Percentiles rank a stretch among this genome's conserved stretches.
These are phyloP conservation scores for Rhamnusium bicolor DNA, from an alignment of 2,888 invertebrate genomes.

Conservation along the genomic window DNA sequence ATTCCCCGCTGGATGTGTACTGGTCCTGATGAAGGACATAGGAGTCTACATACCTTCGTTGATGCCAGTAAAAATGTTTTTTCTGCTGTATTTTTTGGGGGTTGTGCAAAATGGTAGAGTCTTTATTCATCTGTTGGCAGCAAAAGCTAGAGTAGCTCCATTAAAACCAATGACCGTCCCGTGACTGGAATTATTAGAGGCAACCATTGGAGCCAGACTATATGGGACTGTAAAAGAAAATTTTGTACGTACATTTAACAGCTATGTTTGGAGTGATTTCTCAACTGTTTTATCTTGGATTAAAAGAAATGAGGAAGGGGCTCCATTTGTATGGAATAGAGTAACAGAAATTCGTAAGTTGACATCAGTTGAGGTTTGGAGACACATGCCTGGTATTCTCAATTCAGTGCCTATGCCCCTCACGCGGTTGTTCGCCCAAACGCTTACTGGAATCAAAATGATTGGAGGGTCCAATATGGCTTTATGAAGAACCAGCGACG, in stretches of 20 bases:
- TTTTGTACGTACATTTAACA: slow-evolving; percentile 18
- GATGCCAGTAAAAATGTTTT: slow-evolving; percentile 2
- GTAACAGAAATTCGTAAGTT: slow-evolving; percentile 56
- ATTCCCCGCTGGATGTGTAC: background rate
- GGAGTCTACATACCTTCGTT: background rate
- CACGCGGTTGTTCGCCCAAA: slow-evolving; percentile 58
- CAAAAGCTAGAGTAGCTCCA: slow-evolving; percentile 33
- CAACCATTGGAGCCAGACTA: slow-evolving; percentile 16
- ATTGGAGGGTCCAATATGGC: slow-evolving; percentile 54
- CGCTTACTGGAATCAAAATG: slow-evolving; percentile 56
- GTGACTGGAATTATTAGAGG: background rate
- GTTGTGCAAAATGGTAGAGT: background rate
- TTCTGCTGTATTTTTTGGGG: slow-evolving; percentile 15
- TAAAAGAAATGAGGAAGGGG: slow-evolving; percentile 50
- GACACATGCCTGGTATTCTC: slow-evolving; percentile 57
- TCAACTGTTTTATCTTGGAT: slow-evolving; percentile 58
- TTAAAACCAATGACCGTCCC: slow-evolving; percentile 22
- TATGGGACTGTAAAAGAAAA: slow-evolving; percentile 1
- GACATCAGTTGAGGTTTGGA: slow-evolving; percentile 51
- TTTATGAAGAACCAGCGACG: slow-evolving; percentile 49
- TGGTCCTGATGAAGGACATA: background rate
- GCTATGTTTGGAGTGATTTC: slow-evolving; percentile 58
- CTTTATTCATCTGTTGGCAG: slow-evolving; percentile 11
- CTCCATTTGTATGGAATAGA: slow-evolving; percentile 57
- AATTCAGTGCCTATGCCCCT: slow-evolving; percentile 63